Conservation (phyloP, 2,888 invertebrate species). For the Mongoloraphidia duomilia region DNA sequence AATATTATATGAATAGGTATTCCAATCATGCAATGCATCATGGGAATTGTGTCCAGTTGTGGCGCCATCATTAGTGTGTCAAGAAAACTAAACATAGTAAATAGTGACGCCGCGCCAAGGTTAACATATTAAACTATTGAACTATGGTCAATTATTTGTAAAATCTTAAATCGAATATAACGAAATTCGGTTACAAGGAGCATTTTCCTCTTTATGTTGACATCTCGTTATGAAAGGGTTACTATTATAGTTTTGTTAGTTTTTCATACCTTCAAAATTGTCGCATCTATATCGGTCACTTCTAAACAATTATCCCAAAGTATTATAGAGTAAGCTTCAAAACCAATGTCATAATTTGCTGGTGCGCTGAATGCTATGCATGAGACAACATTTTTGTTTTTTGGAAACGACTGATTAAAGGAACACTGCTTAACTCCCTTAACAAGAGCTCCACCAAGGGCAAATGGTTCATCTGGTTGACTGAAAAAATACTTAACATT, state of each 20-base stretch:
- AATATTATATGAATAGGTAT: too few species aligned
- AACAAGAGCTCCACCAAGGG: constrained; percentile 2
- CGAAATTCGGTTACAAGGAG: too few species aligned
- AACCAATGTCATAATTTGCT: background rate
- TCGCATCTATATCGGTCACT: background rate
- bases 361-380: constrained; percentile 2
- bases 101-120: too few species aligned
- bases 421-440: background rate
- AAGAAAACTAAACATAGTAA: too few species aligned
- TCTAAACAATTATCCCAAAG: constrained; percentile 1
- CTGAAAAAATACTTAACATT: background rate
- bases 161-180: too few species aligned
- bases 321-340: constrained; percentile 1
- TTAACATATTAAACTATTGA: too few species aligned
- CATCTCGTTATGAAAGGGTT: too few species aligned
- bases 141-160: too few species aligned
- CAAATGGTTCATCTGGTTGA: background rate
- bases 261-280: background rate
- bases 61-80: too few species aligned
- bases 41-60: too few species aligned
- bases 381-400: background rate
- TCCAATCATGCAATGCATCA: too few species aligned
- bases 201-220: too few species aligned
- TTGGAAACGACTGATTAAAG: background rate
- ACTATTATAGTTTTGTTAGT: background rate